Conservation (phyloP, 2,888 invertebrate species). For the Agrochola circellaris region DNA sequence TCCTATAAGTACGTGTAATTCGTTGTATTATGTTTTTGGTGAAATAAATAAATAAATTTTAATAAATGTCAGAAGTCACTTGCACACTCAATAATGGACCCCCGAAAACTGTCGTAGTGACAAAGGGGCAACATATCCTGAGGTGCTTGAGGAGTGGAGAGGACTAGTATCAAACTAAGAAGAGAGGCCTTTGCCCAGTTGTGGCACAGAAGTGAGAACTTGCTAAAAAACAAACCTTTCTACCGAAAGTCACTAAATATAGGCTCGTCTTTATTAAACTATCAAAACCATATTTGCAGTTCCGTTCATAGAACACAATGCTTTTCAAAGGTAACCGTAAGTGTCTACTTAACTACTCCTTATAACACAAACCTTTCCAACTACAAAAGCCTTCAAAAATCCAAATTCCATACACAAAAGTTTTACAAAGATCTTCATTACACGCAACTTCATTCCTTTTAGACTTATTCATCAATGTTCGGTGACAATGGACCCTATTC, state of each 20-base stretch:
- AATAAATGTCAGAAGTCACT: too few relatives aligned
- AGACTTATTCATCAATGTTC: conserved; percentile 57
- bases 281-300: background rate
- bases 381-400: conserved; percentile 34
- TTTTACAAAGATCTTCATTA: conserved; percentile 51
- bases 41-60: too few relatives aligned
- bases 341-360: conserved; percentile 8
- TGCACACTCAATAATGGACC: too few relatives aligned
- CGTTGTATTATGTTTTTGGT: too few relatives aligned
- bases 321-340: background rate
- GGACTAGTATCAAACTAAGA: too few relatives aligned
- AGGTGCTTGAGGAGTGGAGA: too few relatives aligned
- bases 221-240: background rate
- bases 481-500: conserved; percentile 57
- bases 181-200: too few relatives aligned
- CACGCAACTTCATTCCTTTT: conserved; percentile 50
- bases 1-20: too few relatives aligned
- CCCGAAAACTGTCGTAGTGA: too few relatives aligned
- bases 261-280: background rate
- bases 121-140: too few relatives aligned
- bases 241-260: background rate
- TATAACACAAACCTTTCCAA: background rate
- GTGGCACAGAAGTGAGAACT: too few relatives aligned
- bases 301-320: background rate
- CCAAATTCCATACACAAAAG: conserved; percentile 31